Conservation (phyloP, 2,888 invertebrate species). For the Chorisops tibialis region DNA sequence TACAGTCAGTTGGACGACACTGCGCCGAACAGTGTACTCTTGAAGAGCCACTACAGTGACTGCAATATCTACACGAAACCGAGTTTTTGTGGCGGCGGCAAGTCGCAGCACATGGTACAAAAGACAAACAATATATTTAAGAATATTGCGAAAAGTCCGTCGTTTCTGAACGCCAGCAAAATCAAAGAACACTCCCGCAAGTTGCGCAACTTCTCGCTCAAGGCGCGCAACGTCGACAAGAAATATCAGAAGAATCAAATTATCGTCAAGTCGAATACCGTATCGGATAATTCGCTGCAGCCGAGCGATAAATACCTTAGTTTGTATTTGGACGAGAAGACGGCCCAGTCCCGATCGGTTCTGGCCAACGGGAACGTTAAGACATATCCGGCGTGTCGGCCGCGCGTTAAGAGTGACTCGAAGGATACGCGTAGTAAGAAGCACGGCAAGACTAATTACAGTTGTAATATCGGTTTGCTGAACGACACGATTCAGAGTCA, state of each 20-base stretch:
- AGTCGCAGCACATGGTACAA: slow-evolving; percentile 45
- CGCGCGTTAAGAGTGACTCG: slow-evolving; percentile 48
- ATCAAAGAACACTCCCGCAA: slow-evolving; percentile 51
- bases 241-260: slow-evolving; percentile 45
- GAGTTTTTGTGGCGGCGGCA: slow-evolving; percentile 30
- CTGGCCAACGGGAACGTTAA: slow-evolving; percentile 49
- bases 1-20: slow-evolving; percentile 38
- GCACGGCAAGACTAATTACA: slow-evolving; percentile 47
- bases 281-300: slow-evolving; percentile 50
- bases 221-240: slow-evolving; percentile 40
- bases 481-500: slow-evolving; percentile 45
- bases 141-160: slow-evolving; percentile 51
- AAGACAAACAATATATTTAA: slow-evolving; percentile 50
- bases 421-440: slow-evolving; percentile 40
- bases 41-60: slow-evolving; percentile 50
- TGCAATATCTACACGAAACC: slow-evolving; percentile 46
- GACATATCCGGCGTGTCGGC: slow-evolving; percentile 47
- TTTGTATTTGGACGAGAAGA: slow-evolving; percentile 48
- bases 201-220: slow-evolving; percentile 48
- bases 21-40: slow-evolving; percentile 36
- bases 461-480: slow-evolving; percentile 45
- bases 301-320: slow-evolving; percentile 51
- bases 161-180: slow-evolving; percentile 49
- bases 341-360: slow-evolving; percentile 33
- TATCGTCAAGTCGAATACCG: slow-evolving; percentile 49